phyloP scores from a whole-genome alignment of 2,797 vertebrate genomes.

The Acropternis orthonyx region DNA sequence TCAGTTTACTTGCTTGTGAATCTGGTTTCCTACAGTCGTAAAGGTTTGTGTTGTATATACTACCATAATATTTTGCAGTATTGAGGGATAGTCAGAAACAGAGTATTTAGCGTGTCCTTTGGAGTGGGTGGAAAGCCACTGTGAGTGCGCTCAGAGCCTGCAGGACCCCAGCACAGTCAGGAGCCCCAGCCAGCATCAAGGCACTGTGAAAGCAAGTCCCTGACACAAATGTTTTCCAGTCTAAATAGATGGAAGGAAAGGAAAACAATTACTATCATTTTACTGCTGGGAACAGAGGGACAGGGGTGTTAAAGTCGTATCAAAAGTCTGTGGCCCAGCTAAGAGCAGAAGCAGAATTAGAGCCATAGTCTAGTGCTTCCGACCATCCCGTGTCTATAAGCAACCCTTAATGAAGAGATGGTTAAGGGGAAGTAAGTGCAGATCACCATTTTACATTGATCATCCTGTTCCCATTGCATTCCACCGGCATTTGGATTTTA shows the following conservation, averaged over 20 bases:
- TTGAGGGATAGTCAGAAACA: neutral
- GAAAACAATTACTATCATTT: neutral
- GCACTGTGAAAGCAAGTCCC: neutral
- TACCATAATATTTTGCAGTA: neutral
- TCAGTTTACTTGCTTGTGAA: neutral
- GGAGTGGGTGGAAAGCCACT: neutral
- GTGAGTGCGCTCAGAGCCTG: neutral
- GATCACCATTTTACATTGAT: slow-evolving; percentile 15
- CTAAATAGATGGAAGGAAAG: slow-evolving; percentile 21
- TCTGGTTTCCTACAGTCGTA: neutral
- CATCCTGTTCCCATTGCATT: slow-evolving; percentile 16
- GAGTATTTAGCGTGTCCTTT: neutral
- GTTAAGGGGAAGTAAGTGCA: neutral
- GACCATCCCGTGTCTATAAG: neutral
- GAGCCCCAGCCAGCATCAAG: neutral
- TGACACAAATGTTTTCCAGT: slow-evolving; percentile 5
- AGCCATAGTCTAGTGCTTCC: neutral
- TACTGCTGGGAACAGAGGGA: neutral
- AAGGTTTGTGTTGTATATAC: neutral
- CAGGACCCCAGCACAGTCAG: neutral
- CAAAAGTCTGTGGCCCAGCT: neutral
- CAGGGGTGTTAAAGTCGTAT: neutral
- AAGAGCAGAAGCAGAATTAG: neutral
- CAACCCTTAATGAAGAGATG: neutral
- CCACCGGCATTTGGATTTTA: slow-evolving; percentile 11